These are phyloP conservation scores for Cyphomyrus discorhynchus DNA, from an alignment of 2,113 vertebrate species.

Conservation along the genomic window DNA sequence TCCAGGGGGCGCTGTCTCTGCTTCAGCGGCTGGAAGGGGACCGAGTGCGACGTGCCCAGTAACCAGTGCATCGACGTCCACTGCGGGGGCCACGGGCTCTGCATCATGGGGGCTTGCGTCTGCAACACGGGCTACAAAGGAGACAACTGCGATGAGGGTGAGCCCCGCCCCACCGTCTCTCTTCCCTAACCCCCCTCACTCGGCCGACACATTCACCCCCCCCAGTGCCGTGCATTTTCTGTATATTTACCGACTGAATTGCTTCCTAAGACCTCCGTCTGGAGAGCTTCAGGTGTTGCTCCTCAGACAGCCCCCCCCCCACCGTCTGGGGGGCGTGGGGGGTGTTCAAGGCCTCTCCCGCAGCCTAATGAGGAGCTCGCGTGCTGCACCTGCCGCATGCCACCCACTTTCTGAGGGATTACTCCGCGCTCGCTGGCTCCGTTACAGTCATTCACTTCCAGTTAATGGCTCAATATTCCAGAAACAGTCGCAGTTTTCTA, in stretches of 20 bases:
- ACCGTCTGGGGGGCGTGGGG: not conserved
- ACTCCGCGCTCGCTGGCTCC: slow-evolving; percentile 20
- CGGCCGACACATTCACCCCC: not conserved
- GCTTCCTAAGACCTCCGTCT: not conserved
- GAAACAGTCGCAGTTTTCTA: slow-evolving; percentile 44
- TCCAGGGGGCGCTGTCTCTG: slow-evolving; percentile 94
- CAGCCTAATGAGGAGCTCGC: not conserved
- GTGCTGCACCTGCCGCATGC: not conserved
- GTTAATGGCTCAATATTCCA: slow-evolving; percentile 38
- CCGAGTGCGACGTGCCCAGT: slow-evolving; percentile 85
- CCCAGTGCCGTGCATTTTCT: not conserved
- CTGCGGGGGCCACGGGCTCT: slow-evolving; percentile 89
- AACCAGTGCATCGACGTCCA: slow-evolving; percentile 91
- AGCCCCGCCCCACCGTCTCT: not conserved
- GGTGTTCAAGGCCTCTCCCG: not conserved
- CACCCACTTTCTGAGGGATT: not conserved
- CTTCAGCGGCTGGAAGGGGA: slow-evolving; percentile 96
- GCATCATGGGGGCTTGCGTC: slow-evolving; percentile 86
- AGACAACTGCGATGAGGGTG: slow-evolving; percentile 94
- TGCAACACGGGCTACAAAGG: slow-evolving; percentile 96
- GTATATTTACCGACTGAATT: not conserved
- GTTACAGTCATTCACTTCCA: slow-evolving; percentile 33
- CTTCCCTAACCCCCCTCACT: not conserved
- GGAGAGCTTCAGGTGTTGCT: not conserved
- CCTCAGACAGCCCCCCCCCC: not conserved